Evolutionary conservation across 2,113 vertebrate genomes (phyloP).

Genomic region (Crotalus helleri): DNA sequence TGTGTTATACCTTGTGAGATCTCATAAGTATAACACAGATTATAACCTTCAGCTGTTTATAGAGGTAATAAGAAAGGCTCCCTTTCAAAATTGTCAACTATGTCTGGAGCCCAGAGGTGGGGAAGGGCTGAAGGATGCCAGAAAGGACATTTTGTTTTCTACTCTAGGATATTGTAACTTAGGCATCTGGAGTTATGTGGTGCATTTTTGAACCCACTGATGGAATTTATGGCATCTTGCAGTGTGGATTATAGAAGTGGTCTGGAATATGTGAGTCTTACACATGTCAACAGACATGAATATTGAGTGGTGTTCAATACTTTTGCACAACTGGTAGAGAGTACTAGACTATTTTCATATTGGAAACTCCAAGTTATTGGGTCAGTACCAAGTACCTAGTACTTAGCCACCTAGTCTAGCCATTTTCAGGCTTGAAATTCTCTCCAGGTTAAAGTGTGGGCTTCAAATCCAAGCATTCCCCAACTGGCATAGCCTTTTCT

Average conservation of each 20-base stretch:
- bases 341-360: neutral
- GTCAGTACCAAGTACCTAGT: neutral
- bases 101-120: too few species aligned
- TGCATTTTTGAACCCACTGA: neutral
- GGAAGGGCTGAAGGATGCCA: neutral
- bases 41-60: neutral
- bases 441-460: neutral
- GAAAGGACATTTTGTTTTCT: neutral
- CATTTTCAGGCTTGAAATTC: neutral
- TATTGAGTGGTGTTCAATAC: neutral
- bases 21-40: too few species aligned
- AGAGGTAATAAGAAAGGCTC: neutral
- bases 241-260: neutral
- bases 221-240: neutral
- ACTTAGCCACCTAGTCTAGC: neutral
- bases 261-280: neutral
- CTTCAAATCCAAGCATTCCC: neutral
- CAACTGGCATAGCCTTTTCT: neutral
- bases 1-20: neutral
- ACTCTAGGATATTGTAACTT: neutral
- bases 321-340: neutral
- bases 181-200: neutral
- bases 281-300: neutral
- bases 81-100: neutral
- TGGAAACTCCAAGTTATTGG: neutral